These are phyloP conservation scores for Agrypnus murinus DNA, from an alignment of 2,888 invertebrate species.

Conservation along the genomic window DNA sequence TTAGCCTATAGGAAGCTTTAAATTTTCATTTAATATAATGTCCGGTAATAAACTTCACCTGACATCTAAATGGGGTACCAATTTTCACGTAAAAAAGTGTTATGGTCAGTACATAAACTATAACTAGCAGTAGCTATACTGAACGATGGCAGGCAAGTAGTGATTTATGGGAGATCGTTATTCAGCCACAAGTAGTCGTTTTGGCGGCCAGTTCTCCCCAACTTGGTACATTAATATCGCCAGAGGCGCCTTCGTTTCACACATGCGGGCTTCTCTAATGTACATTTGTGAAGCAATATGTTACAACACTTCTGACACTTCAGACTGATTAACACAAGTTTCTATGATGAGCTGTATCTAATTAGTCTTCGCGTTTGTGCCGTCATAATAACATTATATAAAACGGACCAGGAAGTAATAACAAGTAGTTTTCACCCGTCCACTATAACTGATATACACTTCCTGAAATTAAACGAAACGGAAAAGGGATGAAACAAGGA, in stretches of 20 bases:
- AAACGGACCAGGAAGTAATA: conserved; percentile 23
- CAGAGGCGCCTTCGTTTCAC: conserved; percentile 51
- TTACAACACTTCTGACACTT: conserved; percentile 47
- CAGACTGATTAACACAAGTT: conserved; percentile 48
- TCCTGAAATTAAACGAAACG: conserved; percentile 10
- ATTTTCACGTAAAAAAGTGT: conserved; percentile 13
- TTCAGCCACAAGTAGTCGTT: conserved; percentile 59
- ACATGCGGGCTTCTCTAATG: conserved; percentile 47
- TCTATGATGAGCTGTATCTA: conserved; percentile 45
- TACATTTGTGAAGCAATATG: conserved; percentile 49
- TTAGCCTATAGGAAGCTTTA: no score
- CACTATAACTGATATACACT: background rate
- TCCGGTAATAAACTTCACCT: no score
- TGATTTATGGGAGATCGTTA: conserved; percentile 60
- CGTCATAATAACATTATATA: conserved; percentile 38
- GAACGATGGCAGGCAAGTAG: conserved; percentile 41
- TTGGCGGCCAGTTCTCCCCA: conserved; percentile 53
- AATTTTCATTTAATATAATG: no score
- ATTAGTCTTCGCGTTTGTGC: conserved; percentile 39
- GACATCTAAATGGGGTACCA: no score
- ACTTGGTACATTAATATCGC: conserved; percentile 59
- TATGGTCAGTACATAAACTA: conserved; percentile 36
- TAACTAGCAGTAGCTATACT: conserved; percentile 22
- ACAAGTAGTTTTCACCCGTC: conserved; percentile 9
- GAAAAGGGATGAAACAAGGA: conserved; percentile 18